Evolutionary conservation across 92 coral and sea anemone genomes (phyloP), one percentile per base, ranked within the genome.

Genomic region (Nematostella vectensis): DNA sequence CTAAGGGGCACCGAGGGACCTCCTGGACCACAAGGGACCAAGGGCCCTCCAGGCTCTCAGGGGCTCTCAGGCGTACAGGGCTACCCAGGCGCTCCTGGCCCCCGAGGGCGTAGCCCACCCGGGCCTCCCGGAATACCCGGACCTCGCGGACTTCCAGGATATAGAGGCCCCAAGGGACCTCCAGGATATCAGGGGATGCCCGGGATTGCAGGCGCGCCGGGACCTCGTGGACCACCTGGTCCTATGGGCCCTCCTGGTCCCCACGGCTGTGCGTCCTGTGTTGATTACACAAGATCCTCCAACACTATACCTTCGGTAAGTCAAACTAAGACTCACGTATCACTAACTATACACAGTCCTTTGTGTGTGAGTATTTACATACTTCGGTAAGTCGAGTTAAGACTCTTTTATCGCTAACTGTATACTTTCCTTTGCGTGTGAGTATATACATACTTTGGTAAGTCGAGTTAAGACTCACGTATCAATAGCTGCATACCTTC

Each of bases 1-100:
- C 48, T 89, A 62, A 68, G 67, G 68, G 96, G 96, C 15, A 72
- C 80, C 3, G 81, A 66, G 11, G 96, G 96, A 20, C 75, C 94
- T 25, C 86, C 80, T 8, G 96, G 96, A 3, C 73, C 82, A 25
- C 55, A 51, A 26, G 96, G 96, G 22, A 48, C 89, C 0, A 57
- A 67, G 56, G 96, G 96, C 8, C 86, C 85, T 23, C 9, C 65
- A n/a, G 96, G 96, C 11, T 13, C 27, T 27, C 54, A 38, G 2
- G 96, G 96, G 2, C 45, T 51, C 4, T 45, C 77, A 37, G 96
- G 96, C 26, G 25, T 53, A 22, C n/a, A 57, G 29, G 96, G 96
- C 8, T 50, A 49, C 16, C 81, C 64, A 0, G 95, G 96, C 27
- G 67, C 60, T 58, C 64, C 67, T 49, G 96, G 96, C 16, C 53